Percentiles rank a stretch among this genome's conserved stretches.
Conservation (phyloP, 2,888 invertebrate genomes). For the Cheiracanthium punctorium region DNA sequence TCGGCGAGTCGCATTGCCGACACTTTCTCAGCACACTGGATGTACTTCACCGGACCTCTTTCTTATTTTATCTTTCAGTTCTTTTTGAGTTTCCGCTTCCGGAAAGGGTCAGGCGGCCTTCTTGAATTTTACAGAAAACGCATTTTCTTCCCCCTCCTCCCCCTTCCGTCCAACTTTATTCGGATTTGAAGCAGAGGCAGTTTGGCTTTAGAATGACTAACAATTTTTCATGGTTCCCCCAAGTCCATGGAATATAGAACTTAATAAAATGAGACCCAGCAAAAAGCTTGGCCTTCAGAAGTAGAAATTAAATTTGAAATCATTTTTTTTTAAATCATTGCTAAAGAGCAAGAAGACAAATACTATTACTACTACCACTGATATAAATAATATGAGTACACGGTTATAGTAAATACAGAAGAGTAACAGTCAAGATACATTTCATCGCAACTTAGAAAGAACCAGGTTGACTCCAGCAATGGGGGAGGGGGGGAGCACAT, state of each 20-base stretch:
- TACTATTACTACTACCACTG: no score
- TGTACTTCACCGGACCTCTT: conserved; percentile 39
- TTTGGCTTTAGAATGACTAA: conserved; percentile 64
- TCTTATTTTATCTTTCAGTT: background rate
- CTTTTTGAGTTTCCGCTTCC: conserved; percentile 29
- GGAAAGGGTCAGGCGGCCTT: conserved; percentile 59
- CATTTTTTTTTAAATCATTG: conserved; percentile 3
- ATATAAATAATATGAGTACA: no score
- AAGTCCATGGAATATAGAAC: conserved; percentile 4
- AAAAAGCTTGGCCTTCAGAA: background rate
- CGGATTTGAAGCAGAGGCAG: conserved; percentile 41
- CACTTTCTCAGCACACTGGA: conserved; percentile 52
- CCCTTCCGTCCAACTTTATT: conserved; percentile 16
- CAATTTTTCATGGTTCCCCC: conserved; percentile 54
- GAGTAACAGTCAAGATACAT: background rate
- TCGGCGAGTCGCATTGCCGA: conserved; percentile 35
- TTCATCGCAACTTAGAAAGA: background rate
- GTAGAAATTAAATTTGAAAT: background rate
- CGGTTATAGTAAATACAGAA: background rate
- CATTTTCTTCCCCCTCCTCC: conserved; percentile 32
- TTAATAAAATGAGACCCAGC: background rate
- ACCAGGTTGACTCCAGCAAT: no score
- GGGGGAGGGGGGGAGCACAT: no score
- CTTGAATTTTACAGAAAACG: conserved; percentile 59
- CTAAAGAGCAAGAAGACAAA: no score